A percentile compares a stretch with the other conserved stretches of the same genome.
phyloP scores from a whole-genome alignment of 2,113 vertebrate species.

The Lophura nycthemera region DNA sequence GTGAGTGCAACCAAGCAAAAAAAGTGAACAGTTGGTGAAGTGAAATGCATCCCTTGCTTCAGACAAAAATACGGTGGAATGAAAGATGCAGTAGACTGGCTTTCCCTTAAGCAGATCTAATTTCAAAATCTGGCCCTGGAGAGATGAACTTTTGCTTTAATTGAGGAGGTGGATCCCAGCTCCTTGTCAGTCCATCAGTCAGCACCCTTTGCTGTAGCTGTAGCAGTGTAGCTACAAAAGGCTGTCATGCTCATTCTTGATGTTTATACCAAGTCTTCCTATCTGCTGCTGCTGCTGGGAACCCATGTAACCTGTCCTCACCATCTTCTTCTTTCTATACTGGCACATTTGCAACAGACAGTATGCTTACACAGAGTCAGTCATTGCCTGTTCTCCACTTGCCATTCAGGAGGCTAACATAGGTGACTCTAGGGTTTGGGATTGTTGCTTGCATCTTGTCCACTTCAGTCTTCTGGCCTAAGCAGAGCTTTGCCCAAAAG shows the following conservation, averaged over 20 bases:
- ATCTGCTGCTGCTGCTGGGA: background rate
- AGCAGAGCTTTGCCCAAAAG: background rate
- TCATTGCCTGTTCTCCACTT: background rate
- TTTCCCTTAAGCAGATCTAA: conserved; percentile 64
- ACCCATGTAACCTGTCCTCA: rapidly evolving
- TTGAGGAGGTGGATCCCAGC: conserved; percentile 69
- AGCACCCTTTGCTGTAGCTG: conserved; percentile 56
- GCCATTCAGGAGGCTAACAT: background rate
- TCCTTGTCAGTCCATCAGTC: conserved; percentile 58
- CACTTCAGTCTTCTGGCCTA: background rate
- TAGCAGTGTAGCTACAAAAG: background rate
- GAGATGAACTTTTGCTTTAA: conserved; percentile 54
- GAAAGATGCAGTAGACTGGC: conserved; percentile 64
- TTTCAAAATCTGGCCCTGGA: conserved; percentile 57
- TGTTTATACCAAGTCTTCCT: background rate
- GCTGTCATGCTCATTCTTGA: background rate
- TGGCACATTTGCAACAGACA: background rate
- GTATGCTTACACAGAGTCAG: background rate
- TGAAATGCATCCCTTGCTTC: conserved; percentile 66
- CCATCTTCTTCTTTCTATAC: background rate
- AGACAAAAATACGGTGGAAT: conserved; percentile 48
- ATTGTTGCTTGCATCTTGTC: background rate
- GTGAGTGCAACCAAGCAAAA: conserved; percentile 66
- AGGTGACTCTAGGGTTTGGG: background rate
- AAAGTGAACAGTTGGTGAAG: conserved; percentile 70